Evolutionary conservation across 2,888 invertebrate species (phyloP).

Genomic region (Galerucella pusilla): DNA sequence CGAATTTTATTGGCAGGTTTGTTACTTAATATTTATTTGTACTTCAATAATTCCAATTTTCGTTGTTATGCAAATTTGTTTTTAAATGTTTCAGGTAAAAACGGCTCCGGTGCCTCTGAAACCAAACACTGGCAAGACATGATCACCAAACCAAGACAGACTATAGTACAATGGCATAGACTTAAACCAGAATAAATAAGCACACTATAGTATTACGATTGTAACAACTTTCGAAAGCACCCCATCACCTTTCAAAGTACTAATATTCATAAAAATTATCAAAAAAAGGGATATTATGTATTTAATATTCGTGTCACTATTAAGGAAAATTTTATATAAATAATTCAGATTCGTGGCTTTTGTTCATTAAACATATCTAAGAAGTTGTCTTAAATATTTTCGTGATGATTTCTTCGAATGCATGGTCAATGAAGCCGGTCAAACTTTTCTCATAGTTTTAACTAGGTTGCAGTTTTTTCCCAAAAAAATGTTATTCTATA

Average conservation of each 20-base stretch:
- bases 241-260: constrained; percentile 34
- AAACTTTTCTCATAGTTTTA: too few relatives aligned
- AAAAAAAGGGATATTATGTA: constrained; percentile 32
- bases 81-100: constrained; percentile 75
- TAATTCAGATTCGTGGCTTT: neutral
- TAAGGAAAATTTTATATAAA: neutral
- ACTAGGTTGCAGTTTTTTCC: too few relatives aligned
- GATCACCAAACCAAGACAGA: constrained; percentile 96
- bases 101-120: constrained; percentile 93
- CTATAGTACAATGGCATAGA: constrained; percentile 97
- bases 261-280: constrained; percentile 20
- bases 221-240: constrained; percentile 44
- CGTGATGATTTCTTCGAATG: too few relatives aligned
- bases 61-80: neutral
- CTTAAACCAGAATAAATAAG: constrained; percentile 85
- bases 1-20: constrained; percentile 92
- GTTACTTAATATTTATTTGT: constrained; percentile 42
- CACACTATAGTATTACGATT: constrained; percentile 36
- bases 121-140: constrained; percentile 99
- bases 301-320: constrained; percentile 24
- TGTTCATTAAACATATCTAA: neutral
- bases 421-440: too few relatives aligned
- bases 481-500: too few relatives aligned
- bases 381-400: too few relatives aligned
- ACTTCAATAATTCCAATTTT: too few relatives aligned